These are phyloP conservation scores for Nemoura dubitans DNA, from an alignment of 2,888 invertebrate genomes.

Conservation along the genomic window DNA sequence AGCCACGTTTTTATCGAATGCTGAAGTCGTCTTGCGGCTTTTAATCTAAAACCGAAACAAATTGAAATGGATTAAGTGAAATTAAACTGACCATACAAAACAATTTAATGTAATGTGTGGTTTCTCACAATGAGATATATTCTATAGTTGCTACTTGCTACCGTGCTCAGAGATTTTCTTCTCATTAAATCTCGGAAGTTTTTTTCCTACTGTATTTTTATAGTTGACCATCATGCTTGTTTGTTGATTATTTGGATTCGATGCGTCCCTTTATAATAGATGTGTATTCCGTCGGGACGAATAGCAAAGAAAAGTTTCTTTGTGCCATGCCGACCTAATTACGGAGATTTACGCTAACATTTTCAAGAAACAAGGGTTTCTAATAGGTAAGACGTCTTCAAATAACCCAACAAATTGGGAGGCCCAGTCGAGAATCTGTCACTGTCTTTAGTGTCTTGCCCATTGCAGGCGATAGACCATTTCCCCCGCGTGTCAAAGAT, in stretches of 20 bases:
- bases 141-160: constrained; percentile 14
- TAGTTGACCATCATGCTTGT: constrained; percentile 16
- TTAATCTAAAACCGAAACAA: constrained; percentile 20
- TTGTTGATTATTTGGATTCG: constrained; percentile 22
- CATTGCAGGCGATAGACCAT: not conserved
- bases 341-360: constrained; percentile 35
- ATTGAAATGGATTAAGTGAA: constrained; percentile 28
- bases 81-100: constrained; percentile 34
- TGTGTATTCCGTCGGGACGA: constrained; percentile 1
- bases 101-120: constrained; percentile 24
- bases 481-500: constrained; percentile 25
- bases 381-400: constrained; percentile 37
- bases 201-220: constrained; percentile 21
- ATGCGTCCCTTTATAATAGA: constrained; percentile 23
- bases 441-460: constrained; percentile 15
- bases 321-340: constrained; percentile 32
- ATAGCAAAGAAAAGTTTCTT: constrained; percentile 8
- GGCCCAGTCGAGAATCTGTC: constrained; percentile 26
- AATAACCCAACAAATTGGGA: constrained; percentile 39
- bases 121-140: not conserved
- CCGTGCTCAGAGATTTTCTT: constrained; percentile 18
- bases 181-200: constrained; percentile 25
- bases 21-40: not conserved
- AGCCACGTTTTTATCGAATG: not conserved
- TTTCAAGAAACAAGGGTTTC: constrained; percentile 29